Evolutionary conservation across 2,113 vertebrate species (phyloP).

Genomic region (Coptodon rendalli): DNA sequence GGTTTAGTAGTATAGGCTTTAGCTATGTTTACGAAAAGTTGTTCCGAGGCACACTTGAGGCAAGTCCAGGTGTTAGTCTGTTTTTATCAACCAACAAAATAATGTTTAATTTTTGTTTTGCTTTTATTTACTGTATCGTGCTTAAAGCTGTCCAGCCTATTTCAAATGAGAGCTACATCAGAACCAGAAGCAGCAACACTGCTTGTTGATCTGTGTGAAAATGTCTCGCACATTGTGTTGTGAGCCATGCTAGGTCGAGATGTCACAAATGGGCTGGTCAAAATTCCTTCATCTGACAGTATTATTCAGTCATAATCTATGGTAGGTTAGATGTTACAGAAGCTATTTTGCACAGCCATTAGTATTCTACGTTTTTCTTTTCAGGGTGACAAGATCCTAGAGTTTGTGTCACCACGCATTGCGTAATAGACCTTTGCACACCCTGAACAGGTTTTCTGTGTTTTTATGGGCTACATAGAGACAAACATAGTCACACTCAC

Average conservation of each 20-base stretch:
- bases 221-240: background rate
- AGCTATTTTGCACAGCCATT: background rate
- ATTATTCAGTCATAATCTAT: background rate
- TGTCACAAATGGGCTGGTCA: background rate
- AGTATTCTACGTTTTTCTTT: background rate
- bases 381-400: background rate
- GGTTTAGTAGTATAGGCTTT: background rate
- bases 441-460: background rate
- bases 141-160: background rate
- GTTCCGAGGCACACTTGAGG: background rate
- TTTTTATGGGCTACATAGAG: background rate
- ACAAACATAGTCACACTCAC: background rate
- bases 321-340: background rate
- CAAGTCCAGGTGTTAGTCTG: background rate
- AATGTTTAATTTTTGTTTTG: background rate
- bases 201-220: background rate
- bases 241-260: background rate
- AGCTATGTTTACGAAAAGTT: background rate
- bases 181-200: background rate
- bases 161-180: background rate
- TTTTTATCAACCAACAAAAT: background rate
- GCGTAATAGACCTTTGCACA: background rate
- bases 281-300: background rate
- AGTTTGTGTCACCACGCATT: background rate
- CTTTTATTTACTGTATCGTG: fast-evolving